Percentiles rank a stretch among this genome's conserved stretches.
Conservation (phyloP, 2,888 invertebrate species). For the Imbricaverruca yamaguchii region DNA sequence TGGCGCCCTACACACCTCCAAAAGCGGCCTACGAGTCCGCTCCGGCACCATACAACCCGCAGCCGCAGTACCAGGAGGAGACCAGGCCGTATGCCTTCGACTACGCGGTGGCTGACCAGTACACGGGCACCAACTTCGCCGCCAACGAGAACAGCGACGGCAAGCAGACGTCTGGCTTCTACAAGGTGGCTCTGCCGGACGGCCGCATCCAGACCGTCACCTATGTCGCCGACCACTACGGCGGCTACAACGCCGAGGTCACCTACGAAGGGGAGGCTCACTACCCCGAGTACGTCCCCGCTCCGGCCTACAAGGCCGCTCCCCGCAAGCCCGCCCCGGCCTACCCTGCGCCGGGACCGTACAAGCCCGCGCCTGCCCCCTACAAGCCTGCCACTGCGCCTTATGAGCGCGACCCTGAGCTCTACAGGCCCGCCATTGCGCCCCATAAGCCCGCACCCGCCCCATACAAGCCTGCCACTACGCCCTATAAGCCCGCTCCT, state of each 20-base stretch:
- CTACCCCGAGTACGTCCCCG: constrained; percentile 84
- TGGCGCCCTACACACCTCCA: constrained; percentile 35
- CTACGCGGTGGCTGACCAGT: constrained; percentile 55
- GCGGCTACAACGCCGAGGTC: constrained; percentile 39
- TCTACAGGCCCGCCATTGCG: too few relatives aligned
- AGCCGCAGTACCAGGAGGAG: constrained; percentile 51
- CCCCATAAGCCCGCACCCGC: background rate
- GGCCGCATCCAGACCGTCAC: constrained; percentile 55
- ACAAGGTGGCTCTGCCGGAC: constrained; percentile 59
- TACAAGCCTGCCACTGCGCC: background rate
- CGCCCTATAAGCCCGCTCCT: background rate
- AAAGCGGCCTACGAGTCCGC: constrained; percentile 43
- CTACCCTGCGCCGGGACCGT: constrained; percentile 33
- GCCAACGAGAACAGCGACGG: constrained; percentile 58
- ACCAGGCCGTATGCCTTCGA: constrained; percentile 58
- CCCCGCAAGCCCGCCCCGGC: constrained; percentile 51
- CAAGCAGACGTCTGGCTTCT: constrained; percentile 55
- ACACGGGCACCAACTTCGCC: constrained; percentile 53
- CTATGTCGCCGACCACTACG: too few relatives aligned
- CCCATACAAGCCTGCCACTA: background rate
- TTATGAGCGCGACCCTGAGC: too few relatives aligned
- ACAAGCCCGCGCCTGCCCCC: background rate
- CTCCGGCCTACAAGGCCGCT: constrained; percentile 71
- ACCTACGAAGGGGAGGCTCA: constrained; percentile 77
- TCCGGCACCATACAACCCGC: constrained; percentile 42